Percentiles rank a stretch among this genome's conserved stretches.
Evolutionary conservation across 2,888 invertebrate species (phyloP).

Genomic region (Agrochola lota): DNA sequence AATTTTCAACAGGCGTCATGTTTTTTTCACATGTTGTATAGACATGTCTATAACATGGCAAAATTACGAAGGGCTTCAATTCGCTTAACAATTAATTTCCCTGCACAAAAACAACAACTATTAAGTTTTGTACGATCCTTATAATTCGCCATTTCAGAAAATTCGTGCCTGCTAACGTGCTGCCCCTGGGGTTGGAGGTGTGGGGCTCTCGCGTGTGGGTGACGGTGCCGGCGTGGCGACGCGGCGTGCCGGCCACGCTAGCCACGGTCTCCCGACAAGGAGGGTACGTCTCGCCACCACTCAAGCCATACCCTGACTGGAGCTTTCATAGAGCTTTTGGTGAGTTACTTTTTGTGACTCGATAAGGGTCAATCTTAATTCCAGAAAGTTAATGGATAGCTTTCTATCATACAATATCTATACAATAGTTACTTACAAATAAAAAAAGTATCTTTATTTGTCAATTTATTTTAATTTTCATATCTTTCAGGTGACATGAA

Average conservation of each 20-base stretch:
- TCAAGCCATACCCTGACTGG: conserved; percentile 95
- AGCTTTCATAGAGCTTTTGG: conserved; percentile 91
- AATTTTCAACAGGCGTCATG: too few relatives aligned
- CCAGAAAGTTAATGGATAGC: background rate
- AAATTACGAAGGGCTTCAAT: background rate
- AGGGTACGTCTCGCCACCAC: conserved; percentile 89
- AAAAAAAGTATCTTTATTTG: background rate
- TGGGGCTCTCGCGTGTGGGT: conserved; percentile 93
- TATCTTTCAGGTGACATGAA: conserved; percentile 69
- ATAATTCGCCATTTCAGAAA: conserved; percentile 77
- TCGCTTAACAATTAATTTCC: background rate
- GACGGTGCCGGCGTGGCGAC: conserved; percentile 94
- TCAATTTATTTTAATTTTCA: background rate
- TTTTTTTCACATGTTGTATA: too few relatives aligned
- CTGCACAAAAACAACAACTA: background rate
- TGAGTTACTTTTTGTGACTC: conserved; percentile 70
- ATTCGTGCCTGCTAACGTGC: conserved; percentile 93
- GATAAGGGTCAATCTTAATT: background rate
- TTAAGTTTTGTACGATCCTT: background rate
- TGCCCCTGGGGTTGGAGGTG: conserved; percentile 94
- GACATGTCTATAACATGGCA: background rate
- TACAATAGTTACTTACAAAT: background rate
- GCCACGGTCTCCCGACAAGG: conserved; percentile 92
- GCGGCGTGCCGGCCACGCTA: conserved; percentile 94
- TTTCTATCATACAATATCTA: background rate